Conservation (phyloP, 2,888 invertebrate species). For the Platerodrilus igneus region DNA sequence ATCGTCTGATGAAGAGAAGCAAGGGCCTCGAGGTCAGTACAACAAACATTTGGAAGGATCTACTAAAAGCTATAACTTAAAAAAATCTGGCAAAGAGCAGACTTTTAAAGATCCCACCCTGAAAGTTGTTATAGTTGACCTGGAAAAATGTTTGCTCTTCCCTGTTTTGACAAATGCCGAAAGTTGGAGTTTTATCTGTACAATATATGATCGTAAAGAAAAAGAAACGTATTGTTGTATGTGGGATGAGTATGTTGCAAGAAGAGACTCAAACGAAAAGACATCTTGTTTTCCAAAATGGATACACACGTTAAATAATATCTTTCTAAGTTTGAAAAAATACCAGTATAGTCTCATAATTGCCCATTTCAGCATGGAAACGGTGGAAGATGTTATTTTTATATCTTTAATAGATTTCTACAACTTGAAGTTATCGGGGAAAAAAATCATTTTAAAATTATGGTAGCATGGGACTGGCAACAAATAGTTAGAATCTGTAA, state of each 20-base stretch:
- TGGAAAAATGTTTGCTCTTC: constrained; percentile 20
- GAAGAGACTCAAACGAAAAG: constrained; percentile 23
- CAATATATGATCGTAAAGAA: constrained; percentile 23
- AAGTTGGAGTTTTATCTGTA: constrained; percentile 21
- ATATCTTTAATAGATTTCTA: no score
- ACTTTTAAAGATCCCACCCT: neutral
- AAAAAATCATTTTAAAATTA: no score
- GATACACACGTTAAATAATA: constrained; percentile 1
- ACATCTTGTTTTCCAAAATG: constrained; percentile 20
- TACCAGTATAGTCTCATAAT: no score
- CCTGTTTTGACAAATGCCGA: constrained; percentile 19
- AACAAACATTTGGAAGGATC: neutral
- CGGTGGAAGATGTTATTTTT: no score
- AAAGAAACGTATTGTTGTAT: constrained; percentile 17
- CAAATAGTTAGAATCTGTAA: no score
- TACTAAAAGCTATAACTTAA: neutral
- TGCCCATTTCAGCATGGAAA: no score
- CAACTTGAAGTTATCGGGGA: no score
- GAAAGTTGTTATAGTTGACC: no score
- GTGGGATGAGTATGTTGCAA: constrained; percentile 22
- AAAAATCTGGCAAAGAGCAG: neutral
- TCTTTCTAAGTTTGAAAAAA: neutral
- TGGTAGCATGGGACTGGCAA: no score
- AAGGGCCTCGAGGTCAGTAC: no score
- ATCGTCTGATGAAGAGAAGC: no score